Base-by-base conservation (phyloP, 2,888 invertebrate species). In the Orthosia incerta region DNA sequence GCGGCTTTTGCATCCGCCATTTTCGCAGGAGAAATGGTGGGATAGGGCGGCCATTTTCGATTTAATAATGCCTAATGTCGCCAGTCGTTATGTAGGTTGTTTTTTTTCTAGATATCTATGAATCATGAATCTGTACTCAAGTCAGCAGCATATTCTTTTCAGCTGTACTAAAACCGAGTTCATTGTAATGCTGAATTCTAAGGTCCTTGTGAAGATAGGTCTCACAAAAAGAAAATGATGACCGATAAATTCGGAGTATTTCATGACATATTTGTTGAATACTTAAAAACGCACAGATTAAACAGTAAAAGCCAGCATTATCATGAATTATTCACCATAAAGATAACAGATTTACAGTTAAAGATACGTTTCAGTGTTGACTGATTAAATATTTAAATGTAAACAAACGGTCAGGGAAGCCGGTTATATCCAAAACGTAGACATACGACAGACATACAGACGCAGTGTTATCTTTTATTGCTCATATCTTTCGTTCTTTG, bases 361-460 rank as follows among this genome's bases (percentile, higher is more conserved):
- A 11, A 71, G 59, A 57, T 55, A 65, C n/a, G 26, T 26, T 51
- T 59, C 39, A 69, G 39, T 62, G 50, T 62, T 16, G 7, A 45
- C 57, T 76, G 77, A 70, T 81, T 69, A 79, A 82, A 80, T 72
- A 80, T 80, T 82, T 50, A 78, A 68, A 51, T 4, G 65, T 72
- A 70, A 82, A 79, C 79, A 82, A 18, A 31, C 3, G 2, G 48
- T 15, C 13, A 79, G 79, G 79, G 69, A 66, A 82, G 73, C 69
- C 73, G 68, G 51, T 66, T 53, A 45, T 3, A 69, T 53, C 62
- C 26, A 31, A 50, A 64, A 46, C 9, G 53, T 53, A 80, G 80
- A 80, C 80, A 0, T 82, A 79, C 80, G 83, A 80, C 66, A 80
- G 80, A 80, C 83, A 66, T 31, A 20, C 15, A 62, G 57, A 70